Evolutionary conservation across 1,140 invertebrate genomes (phyloP), one percentile per base, ranked within the genome.

Genomic region (Epicauta chinensis): DNA sequence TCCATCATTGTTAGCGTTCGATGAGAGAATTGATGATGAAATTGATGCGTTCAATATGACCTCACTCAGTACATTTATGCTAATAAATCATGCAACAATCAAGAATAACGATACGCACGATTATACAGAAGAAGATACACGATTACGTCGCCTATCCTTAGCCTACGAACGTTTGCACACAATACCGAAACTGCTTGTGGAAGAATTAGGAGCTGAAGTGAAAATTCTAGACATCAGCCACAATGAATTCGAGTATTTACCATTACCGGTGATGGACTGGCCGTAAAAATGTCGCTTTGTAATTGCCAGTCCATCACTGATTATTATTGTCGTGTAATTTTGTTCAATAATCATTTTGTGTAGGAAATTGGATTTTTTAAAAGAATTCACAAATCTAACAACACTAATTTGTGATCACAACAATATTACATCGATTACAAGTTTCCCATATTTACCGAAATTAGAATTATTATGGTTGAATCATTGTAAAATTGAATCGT

Each of bases 381-480:
- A 73, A 2, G 73, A 83, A 55, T 87, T 89, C 69, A 79, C 77
- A 44, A 76, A 80, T 51, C 62, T 91, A 12, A 81, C 78, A 3
- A 85, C 81, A 1, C 60, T 91, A 17, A 87, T 89, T 59, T 72
- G 86, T 37, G 87, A 91, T 69, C 78, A 84, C 58, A 89, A 89
- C 67, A 72, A 75, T 2, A 78, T 89, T 35, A 78, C 75, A 35
- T 79, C 81, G 31, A 72, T 79, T 15, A 79, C 79, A 16, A 66
- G 75, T n/a, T 77, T 89, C 30, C 86, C 87, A 2, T 71, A 71
- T n/a, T 68, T 87, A 62, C 78, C 79, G 10, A 77, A 77, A 56
- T 65, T 89, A n/a, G 77, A 82, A 58, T 75, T 87, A 29, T 67
- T 91, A 3, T 91, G 86, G 86, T 58, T 90, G 17, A 90, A 91